Conservation (phyloP, 2,113 vertebrate species). For the Psittacus erithacus region DNA sequence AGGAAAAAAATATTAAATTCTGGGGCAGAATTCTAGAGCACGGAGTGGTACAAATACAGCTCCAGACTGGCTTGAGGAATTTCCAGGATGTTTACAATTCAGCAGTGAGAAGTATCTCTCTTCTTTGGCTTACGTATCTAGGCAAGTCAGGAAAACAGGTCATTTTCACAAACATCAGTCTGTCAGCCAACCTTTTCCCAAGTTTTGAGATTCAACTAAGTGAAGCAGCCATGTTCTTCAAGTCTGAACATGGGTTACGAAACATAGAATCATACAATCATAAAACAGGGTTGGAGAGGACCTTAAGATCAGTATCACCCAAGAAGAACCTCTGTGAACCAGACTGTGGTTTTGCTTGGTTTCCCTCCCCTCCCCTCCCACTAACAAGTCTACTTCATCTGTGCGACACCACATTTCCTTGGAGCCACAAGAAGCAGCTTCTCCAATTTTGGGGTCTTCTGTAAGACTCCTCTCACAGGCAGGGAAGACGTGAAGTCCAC, state of each 20-base stretch:
- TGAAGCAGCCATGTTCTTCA: neutral
- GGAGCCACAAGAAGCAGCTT: neutral
- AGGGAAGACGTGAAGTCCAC: neutral
- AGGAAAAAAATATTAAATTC: neutral
- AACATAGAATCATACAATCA: neutral
- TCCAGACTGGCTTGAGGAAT: neutral
- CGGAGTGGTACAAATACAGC: neutral
- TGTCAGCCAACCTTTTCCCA: neutral
- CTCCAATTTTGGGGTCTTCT: neutral
- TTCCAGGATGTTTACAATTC: neutral
- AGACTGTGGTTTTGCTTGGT: accelerated
- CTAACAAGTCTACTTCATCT: neutral
- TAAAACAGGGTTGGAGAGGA: neutral
- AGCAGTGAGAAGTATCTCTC: neutral
- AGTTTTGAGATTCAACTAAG: neutral
- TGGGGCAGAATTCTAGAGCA: neutral
- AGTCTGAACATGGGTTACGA: neutral
- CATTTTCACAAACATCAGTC: neutral
- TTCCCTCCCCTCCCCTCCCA: accelerated
- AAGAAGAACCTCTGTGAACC: neutral
- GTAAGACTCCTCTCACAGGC: neutral
- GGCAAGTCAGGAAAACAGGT: neutral
- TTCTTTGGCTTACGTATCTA: neutral
- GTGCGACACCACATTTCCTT: neutral
- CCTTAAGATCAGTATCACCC: neutral